phyloP scores from a whole-genome alignment of 2,888 invertebrate genomes.

The Nemotelus pantherinus region DNA sequence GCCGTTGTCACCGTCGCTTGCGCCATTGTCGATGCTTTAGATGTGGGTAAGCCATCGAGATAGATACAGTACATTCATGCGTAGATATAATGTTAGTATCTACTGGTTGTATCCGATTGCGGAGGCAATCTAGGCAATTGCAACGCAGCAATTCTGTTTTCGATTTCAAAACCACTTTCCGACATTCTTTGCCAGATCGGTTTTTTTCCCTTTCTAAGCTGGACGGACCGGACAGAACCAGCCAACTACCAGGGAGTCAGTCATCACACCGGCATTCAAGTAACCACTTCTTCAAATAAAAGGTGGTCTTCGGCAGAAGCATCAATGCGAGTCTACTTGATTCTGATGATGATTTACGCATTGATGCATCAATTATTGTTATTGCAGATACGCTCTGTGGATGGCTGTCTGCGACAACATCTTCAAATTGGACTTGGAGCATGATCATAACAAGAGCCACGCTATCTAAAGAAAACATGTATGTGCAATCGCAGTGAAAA shows the following conservation, averaged over 20 bases:
- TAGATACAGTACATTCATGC: no score
- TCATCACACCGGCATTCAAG: no score
- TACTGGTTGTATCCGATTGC: no score
- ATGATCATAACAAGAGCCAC: no score
- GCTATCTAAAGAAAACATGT: no score
- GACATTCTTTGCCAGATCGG: conserved; percentile 37
- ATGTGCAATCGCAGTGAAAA: no score
- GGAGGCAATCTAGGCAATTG: not conserved
- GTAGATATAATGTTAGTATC: no score
- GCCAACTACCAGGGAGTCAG: no score
- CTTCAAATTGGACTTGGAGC: no score
- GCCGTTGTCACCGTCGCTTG: no score
- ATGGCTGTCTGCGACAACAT: not conserved
- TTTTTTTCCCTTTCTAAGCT: not conserved
- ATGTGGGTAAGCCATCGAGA: no score
- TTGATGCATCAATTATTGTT: conserved; percentile 29
- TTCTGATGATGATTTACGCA: conserved; percentile 25
- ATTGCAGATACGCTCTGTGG: conserved; percentile 21
- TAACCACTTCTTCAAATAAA: not conserved
- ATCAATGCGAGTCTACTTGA: not conserved
- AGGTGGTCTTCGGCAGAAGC: not conserved
- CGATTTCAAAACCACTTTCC: conserved; percentile 45
- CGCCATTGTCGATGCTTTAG: no score
- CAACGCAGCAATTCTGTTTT: conserved; percentile 33
- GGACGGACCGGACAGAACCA: not conserved